These are phyloP conservation scores for Riparia riparia DNA, from an alignment of 2,113 vertebrate species.

Conservation along the genomic window DNA sequence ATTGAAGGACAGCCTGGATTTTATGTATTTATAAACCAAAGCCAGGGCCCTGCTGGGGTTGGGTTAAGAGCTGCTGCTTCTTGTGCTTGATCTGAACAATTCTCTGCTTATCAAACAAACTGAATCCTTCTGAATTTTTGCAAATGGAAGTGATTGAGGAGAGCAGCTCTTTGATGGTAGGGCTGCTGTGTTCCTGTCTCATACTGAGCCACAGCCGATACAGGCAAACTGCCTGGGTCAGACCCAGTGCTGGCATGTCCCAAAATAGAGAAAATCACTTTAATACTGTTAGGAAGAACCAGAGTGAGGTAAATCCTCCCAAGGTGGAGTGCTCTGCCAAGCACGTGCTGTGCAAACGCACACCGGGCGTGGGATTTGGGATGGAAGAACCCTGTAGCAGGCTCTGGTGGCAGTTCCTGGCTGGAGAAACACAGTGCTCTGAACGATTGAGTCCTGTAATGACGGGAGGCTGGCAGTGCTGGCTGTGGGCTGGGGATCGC, in stretches of 20 bases:
- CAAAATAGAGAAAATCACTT: conserved; percentile 2
- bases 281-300: not conserved
- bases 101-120: not conserved
- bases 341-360: not conserved
- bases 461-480: not conserved
- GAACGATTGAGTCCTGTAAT: not conserved
- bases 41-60: not conserved
- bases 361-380: not conserved
- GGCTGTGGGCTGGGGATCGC: not conserved
- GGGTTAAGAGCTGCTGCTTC: not conserved
- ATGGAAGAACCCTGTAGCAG: rapidly evolving
- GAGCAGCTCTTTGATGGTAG: not conserved
- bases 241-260: not conserved
- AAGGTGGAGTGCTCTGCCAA: not conserved
- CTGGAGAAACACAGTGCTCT: not conserved
- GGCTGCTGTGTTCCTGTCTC: not conserved
- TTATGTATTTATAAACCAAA: not conserved
- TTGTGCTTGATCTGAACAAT: not conserved
- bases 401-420: rapidly evolving
- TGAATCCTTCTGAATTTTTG: not conserved
- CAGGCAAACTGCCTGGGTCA: not conserved
- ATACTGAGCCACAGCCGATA: not conserved
- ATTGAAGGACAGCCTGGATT: not conserved
- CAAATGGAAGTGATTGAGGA: not conserved
- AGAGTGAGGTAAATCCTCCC: not conserved